phyloP scores from a whole-genome alignment of 2,888 invertebrate species.

The Callosobruchus maculatus region DNA sequence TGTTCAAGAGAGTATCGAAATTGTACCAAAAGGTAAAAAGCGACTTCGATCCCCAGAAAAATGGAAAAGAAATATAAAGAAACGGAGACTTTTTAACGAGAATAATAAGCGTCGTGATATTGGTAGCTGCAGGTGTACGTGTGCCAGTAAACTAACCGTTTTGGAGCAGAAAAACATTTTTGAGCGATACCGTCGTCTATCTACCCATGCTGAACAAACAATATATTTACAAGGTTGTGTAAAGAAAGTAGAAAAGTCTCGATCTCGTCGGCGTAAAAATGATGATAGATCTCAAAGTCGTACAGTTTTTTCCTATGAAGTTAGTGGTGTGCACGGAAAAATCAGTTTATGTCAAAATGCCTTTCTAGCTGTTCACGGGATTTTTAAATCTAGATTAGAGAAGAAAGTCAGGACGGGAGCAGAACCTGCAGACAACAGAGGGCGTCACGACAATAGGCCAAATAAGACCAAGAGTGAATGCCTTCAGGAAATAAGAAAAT shows the following conservation, averaged over 20 bases:
- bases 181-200: conserved; percentile 1
- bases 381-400: background rate
- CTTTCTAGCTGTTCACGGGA: conserved; percentile 1
- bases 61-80: too few relatives aligned
- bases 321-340: background rate
- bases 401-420: background rate
- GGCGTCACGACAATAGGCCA: background rate
- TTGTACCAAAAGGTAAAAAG: too few relatives aligned
- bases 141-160: background rate
- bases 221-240: conserved; percentile 5
- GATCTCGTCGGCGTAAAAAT: background rate
- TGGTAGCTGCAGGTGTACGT: conserved; percentile 1
- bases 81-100: too few relatives aligned
- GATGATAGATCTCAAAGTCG: conserved; percentile 1
- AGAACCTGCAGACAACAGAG: conserved; percentile 2
- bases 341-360: background rate
- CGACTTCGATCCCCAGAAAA: too few relatives aligned
- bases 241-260: background rate
- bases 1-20: too few relatives aligned
- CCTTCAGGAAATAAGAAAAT: background rate
- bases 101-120: conserved; percentile 4
- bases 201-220: conserved; percentile 3
- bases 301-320: background rate
- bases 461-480: background rate
- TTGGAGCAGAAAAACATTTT: conserved; percentile 1